Conservation (phyloP, 2,888 invertebrate genomes). For the Drosophila melanocephala region DNA sequence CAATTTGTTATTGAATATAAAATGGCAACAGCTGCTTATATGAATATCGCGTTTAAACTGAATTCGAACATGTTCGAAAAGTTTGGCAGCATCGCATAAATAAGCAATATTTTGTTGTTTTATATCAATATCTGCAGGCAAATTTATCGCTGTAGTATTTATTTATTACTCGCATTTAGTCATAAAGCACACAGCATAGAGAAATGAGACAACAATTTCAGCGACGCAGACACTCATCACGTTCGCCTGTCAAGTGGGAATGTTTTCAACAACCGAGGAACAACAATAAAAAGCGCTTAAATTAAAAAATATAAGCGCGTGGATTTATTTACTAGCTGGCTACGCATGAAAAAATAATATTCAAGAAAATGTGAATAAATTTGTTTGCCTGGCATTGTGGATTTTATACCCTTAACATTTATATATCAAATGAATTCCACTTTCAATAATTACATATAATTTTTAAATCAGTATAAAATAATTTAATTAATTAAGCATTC, state of each 20-base stretch:
- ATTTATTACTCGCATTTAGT: constrained; percentile 74
- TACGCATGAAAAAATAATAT: constrained; percentile 2
- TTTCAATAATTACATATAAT: neutral
- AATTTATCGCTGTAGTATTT: constrained; percentile 66
- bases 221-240: constrained; percentile 60
- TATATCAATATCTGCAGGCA: constrained; percentile 47
- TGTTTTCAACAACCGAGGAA: constrained; percentile 30
- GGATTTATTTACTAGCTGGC: constrained; percentile 39
- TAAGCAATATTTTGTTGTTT: constrained; percentile 48
- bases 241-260: constrained; percentile 55
- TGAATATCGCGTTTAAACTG: constrained; percentile 59
- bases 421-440: neutral
- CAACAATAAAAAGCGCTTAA: constrained; percentile 40
- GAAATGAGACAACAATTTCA: constrained; percentile 53
- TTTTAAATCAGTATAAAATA: neutral
- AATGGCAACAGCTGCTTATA: constrained; percentile 69
- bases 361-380: neutral
- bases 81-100: constrained; percentile 69
- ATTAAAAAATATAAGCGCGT: constrained; percentile 43
- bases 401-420: constrained; percentile 15
- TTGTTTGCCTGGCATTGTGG: neutral
- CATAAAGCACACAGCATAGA: constrained; percentile 63
- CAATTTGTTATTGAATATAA: constrained; percentile 68
- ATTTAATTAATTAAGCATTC: neutral
- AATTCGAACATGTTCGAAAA: constrained; percentile 59